Base-by-base conservation (phyloP, 2,797 vertebrate species). In the Thunnus albacares region DNA sequence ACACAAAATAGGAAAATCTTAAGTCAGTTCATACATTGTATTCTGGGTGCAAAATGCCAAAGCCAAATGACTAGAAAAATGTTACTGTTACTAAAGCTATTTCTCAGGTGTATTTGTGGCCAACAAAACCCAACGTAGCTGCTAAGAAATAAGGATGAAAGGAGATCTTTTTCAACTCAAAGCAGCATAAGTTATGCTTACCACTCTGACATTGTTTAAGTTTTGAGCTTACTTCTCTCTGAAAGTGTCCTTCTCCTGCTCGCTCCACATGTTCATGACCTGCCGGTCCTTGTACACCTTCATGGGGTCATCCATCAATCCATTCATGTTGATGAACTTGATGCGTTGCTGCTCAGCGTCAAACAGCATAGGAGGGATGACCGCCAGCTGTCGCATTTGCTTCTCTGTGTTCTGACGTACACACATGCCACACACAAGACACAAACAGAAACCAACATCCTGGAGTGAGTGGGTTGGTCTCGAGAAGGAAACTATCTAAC, bases 261-360 rank as follows among this genome's bases (percentile, higher is more conserved):
- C 98, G 1, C 97, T 98, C 98, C 98, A 99, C 94, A 99, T 98
- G 77, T 99, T 99, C 97, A 99, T 98, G 89, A 99, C 98, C 92
- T 99, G 98, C 20, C 98, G 96, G 57, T 98, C 97, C 92, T 99
- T 99, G 95, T 99, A 98, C 89, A 99, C 96, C 86, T 98, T 99
- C 98, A 99, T 99, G 74, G 98, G 98, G 87, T 99, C 98, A 10
- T 97, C 98, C 98, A 99, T 99, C 84, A 99, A 90, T 2, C 98
- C 98, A 5, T 99, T 99, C 98, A 99, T 99, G 90, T 99, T 99
- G 90, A 99, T 98, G 87, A 99, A 99, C 92, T 98, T 99, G 90
- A 99, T 98, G 56, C 98, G 95, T 82, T 98, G 96, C 90, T 99
- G 98, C 75, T 99, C 98, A 0, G 97, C 97, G 41, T 99, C 98